A percentile compares a stretch with the other conserved stretches of the same genome.
phyloP scores from a whole-genome alignment of 2,797 vertebrate genomes.

The Sciurus carolinensis region DNA sequence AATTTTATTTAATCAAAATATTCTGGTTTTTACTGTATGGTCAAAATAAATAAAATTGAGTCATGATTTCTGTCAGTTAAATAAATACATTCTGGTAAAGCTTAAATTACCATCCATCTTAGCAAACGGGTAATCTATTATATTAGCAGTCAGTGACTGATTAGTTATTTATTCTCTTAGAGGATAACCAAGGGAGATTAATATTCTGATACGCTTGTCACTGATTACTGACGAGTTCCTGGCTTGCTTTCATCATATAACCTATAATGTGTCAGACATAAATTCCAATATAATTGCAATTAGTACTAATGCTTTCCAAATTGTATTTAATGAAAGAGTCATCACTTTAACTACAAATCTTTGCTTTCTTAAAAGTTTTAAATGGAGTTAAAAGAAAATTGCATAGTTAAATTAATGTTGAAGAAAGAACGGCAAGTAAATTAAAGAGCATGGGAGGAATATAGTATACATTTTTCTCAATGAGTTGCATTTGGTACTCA shows the following conservation, averaged over 20 bases:
- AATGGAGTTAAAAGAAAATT: conserved; percentile 50
- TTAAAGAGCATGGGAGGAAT: not conserved
- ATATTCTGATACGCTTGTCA: conserved; percentile 79
- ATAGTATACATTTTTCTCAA: not conserved
- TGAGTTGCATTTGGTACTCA: conserved; percentile 12
- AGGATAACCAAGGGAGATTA: conserved; percentile 74
- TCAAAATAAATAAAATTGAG: conserved; percentile 74
- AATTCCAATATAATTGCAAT: conserved; percentile 74
- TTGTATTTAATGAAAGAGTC: conserved; percentile 75
- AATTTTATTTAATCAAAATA: conserved; percentile 60
- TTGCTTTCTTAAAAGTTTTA: conserved; percentile 69
- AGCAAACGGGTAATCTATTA: conserved; percentile 72
- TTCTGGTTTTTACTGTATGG: conserved; percentile 59
- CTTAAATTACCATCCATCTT: conserved; percentile 80
- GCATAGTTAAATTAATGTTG: conserved; percentile 46
- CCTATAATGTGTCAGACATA: conserved; percentile 66
- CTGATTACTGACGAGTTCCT: conserved; percentile 51
- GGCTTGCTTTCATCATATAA: conserved; percentile 72
- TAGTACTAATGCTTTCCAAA: conserved; percentile 74
- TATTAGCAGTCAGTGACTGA: conserved; percentile 80
- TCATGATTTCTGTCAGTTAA: conserved; percentile 76
- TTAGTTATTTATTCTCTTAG: conserved; percentile 83
- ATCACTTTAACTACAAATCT: conserved; percentile 75
- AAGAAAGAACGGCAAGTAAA: conserved; percentile 53
- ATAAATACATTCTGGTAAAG: conserved; percentile 75